These are phyloP conservation scores for Pimpla rufipes DNA, from an alignment of 2,888 invertebrate genomes.

Conservation along the genomic window DNA sequence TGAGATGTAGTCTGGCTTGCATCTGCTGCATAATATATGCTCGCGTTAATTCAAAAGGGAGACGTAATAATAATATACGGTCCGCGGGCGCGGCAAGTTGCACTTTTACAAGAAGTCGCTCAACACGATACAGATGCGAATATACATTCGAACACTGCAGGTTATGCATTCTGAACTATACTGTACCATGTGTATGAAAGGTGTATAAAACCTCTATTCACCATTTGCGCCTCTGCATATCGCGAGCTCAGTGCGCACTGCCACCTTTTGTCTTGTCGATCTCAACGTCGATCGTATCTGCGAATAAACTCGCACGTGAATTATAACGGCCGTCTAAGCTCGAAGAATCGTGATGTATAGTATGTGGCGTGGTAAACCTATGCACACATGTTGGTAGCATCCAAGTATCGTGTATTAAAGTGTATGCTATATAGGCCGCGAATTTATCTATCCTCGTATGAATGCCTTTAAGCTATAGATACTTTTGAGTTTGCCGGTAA, in stretches of 20 bases:
- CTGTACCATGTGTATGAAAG: constrained; percentile 15
- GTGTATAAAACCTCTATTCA: constrained; percentile 40
- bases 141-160: constrained; percentile 28
- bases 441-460: constrained; percentile 4
- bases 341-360: constrained; percentile 51
- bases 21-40: constrained; percentile 59
- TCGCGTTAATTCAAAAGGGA: constrained; percentile 66
- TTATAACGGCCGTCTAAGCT: constrained; percentile 61
- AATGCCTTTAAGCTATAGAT: constrained; percentile 24
- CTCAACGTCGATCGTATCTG: constrained; percentile 65
- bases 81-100: constrained; percentile 43
- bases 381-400: constrained; percentile 7
- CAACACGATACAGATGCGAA: constrained; percentile 51
- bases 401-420: constrained; percentile 17
- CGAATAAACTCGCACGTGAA: constrained; percentile 66
- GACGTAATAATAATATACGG: constrained; percentile 65
- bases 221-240: constrained; percentile 22
- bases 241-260: constrained; percentile 38
- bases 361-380: constrained; percentile 21
- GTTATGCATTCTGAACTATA: constrained; percentile 36
- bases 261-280: constrained; percentile 68
- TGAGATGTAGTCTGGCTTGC: constrained; percentile 17
- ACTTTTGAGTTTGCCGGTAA: constrained; percentile 20
- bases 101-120: constrained; percentile 54
- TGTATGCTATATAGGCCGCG: not conserved